phyloP scores from a whole-genome alignment of 2,888 invertebrate genomes.

The Neoascia interrupta region DNA sequence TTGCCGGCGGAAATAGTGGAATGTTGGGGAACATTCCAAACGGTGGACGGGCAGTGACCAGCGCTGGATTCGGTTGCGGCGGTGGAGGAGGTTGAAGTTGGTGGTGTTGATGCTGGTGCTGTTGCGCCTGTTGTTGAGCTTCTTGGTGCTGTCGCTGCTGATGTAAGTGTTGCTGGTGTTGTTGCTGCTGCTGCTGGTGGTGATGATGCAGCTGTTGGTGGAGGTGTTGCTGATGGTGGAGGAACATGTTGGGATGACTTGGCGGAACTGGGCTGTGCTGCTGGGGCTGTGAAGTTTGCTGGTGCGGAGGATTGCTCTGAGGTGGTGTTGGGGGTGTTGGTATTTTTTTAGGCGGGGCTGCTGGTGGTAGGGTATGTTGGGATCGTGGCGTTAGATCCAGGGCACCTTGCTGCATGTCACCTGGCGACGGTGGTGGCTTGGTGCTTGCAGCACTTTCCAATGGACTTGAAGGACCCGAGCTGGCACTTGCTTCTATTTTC shows the following conservation, averaged over 20 bases:
- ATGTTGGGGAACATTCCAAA: constrained; percentile 79
- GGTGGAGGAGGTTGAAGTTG: constrained; percentile 70
- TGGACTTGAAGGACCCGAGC: constrained; percentile 77
- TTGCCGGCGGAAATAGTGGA: constrained; percentile 80
- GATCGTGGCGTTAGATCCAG: constrained; percentile 82
- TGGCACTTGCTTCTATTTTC: constrained; percentile 76
- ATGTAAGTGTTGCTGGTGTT: constrained; percentile 73
- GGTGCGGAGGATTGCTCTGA: constrained; percentile 70
- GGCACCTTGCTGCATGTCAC: constrained; percentile 80
- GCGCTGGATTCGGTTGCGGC: constrained; percentile 74
- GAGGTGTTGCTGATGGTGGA: constrained; percentile 78
- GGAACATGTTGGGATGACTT: constrained; percentile 68
- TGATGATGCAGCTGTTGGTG: constrained; percentile 76
- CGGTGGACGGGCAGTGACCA: constrained; percentile 75
- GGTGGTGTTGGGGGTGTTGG: constrained; percentile 76
- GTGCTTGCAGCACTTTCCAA: constrained; percentile 70
- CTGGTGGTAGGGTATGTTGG: constrained; percentile 63
- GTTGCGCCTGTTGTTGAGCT: constrained; percentile 73
- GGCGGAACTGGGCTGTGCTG: constrained; percentile 58
- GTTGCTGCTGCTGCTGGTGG: constrained; percentile 77
- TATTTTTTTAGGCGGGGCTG: constrained; percentile 46
- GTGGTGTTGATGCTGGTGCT: constrained; percentile 73
- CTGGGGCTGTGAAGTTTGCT: constrained; percentile 57
- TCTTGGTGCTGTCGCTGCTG: constrained; percentile 77
- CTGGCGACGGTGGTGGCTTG: constrained; percentile 78